phyloP scores from a whole-genome alignment of 2,888 invertebrate species.

The Escarpia spicata region DNA sequence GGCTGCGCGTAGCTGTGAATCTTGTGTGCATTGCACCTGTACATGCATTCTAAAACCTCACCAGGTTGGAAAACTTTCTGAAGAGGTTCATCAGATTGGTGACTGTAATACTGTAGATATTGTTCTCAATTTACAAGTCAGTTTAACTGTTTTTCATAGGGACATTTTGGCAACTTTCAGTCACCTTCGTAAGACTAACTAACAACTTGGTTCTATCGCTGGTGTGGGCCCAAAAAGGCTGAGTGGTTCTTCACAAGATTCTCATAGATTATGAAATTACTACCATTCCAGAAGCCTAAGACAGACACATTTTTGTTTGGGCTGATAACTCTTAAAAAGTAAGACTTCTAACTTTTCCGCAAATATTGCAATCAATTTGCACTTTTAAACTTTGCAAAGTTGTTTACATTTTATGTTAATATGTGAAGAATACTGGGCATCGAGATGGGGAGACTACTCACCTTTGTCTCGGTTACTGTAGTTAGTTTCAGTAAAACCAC shows the following conservation, averaged over 20 bases:
- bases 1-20: neutral
- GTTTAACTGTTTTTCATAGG: neutral
- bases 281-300: too few species aligned
- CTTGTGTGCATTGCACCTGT: neutral
- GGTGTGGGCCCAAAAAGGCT: too few species aligned
- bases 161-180: neutral
- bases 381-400: neutral
- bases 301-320: too few species aligned
- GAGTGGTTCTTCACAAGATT: too few species aligned
- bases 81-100: neutral
- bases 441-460: neutral
- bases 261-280: too few species aligned
- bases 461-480: neutral
- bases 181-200: neutral
- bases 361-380: too few species aligned
- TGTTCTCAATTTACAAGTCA: neutral
- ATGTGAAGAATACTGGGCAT: neutral
- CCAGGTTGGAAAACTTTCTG: neutral
- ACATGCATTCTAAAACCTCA: neutral
- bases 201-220: neutral
- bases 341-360: too few species aligned
- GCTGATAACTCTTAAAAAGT: too few species aligned
- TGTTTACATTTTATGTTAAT: neutral
- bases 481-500: neutral
- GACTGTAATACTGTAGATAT: neutral